A percentile compares a stretch with the other conserved stretches of the same genome.
These are phyloP conservation scores for Pedionomus torquatus DNA, from an alignment of 2,113 vertebrate genomes.

Conservation along the genomic window DNA sequence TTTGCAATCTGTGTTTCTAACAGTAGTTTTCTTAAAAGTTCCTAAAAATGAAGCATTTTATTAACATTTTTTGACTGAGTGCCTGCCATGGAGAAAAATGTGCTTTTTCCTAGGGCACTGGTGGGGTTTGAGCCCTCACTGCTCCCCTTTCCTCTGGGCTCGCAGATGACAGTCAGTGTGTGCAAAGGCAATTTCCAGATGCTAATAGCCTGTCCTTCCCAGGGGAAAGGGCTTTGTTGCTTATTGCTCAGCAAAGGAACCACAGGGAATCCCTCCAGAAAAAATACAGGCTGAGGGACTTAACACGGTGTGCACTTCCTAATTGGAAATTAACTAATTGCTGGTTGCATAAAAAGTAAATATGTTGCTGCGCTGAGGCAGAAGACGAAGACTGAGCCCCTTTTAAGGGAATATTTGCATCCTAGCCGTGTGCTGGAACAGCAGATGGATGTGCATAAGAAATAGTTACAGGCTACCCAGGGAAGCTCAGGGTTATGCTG, in stretches of 20 bases:
- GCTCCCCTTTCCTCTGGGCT: neutral
- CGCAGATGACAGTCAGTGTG: neutral
- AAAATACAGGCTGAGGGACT: neutral
- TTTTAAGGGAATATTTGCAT: neutral
- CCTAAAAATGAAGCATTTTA: neutral
- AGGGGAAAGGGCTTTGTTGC: neutral
- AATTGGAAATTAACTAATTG: neutral
- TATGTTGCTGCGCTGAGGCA: neutral
- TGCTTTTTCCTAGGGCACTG: neutral
- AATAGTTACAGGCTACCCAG: neutral
- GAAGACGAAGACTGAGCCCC: neutral
- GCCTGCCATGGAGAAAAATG: neutral
- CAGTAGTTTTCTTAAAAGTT: neutral
- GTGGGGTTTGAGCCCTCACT: neutral
- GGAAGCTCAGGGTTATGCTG: neutral
- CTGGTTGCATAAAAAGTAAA: neutral
- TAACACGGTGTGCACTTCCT: neutral
- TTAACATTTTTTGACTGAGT: neutral
- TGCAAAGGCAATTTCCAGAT: neutral
- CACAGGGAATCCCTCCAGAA: neutral
- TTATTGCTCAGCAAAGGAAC: neutral
- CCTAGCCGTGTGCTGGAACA: rapidly evolving
- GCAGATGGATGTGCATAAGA: neutral
- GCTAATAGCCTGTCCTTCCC: neutral
- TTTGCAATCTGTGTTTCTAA: neutral